These are phyloP conservation scores for Lophotis ruficrista DNA, from an alignment of 2,113 vertebrate species.

Conservation along the genomic window DNA sequence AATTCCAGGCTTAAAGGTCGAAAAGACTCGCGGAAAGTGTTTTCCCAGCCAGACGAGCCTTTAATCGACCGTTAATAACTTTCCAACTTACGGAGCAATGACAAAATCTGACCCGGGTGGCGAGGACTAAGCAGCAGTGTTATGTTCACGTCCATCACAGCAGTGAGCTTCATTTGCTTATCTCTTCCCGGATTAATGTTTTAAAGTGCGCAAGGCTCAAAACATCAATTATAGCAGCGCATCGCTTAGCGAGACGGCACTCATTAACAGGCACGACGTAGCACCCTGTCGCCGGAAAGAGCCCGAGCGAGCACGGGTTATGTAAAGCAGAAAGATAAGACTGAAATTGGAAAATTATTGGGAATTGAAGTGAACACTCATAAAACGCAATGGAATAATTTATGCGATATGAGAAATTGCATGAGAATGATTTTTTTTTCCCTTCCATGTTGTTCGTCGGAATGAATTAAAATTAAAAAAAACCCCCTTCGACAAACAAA, in stretches of 20 bases:
- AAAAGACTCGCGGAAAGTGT: not conserved
- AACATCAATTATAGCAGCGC: not conserved
- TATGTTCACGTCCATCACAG: not conserved
- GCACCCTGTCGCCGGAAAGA: not conserved
- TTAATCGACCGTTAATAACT: not conserved
- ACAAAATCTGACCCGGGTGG: not conserved
- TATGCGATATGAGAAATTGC: not conserved
- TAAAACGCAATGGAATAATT: not conserved
- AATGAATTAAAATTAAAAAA: constrained; percentile 27
- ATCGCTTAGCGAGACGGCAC: not conserved
- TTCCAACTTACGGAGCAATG: not conserved
- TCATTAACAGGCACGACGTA: not conserved
- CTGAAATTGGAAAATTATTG: not conserved
- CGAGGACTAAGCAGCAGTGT: not conserved
- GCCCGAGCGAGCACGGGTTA: not conserved
- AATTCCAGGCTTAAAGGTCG: not conserved
- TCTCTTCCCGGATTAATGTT: not conserved
- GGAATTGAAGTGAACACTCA: not conserved
- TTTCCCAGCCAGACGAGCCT: not conserved
- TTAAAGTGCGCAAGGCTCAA: not conserved
- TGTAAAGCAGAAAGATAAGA: not conserved
- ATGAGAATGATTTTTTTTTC: not conserved
- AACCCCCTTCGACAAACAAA: not conserved
- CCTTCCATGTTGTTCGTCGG: not conserved
- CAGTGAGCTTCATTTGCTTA: not conserved